phyloP scores from a whole-genome alignment of 2,113 vertebrate genomes.

The Oophaga pumilio region DNA sequence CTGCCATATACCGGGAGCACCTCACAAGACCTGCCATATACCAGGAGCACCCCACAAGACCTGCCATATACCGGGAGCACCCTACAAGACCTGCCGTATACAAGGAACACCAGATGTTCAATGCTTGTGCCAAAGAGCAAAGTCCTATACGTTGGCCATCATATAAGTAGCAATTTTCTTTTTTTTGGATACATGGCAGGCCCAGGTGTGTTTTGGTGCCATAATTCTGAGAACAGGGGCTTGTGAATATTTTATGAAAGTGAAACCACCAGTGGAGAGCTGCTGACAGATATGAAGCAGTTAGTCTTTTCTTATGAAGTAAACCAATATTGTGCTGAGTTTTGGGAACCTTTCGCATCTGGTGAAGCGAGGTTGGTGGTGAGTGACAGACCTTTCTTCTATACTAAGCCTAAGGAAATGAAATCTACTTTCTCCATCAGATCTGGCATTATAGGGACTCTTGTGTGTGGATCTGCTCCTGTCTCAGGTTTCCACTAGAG shows the following conservation, averaged over 20 bases:
- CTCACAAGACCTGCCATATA: too few species aligned
- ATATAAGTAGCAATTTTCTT: too few species aligned
- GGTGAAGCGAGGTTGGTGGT: neutral
- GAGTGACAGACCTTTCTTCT: constrained; percentile 44
- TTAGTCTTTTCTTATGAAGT: constrained; percentile 4
- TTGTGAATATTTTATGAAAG: neutral
- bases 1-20: too few species aligned
- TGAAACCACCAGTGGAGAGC: neutral
- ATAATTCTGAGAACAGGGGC: neutral
- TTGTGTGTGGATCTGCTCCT: constrained; percentile 7
- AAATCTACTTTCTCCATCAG: constrained; percentile 39
- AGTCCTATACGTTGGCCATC: too few species aligned
- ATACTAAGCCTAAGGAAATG: constrained; percentile 47
- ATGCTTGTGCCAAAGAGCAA: too few species aligned
- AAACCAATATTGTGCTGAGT: constrained; percentile 15
- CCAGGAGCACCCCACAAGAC: too few species aligned
- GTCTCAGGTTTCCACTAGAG: neutral
- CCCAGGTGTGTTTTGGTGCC: too few species aligned
- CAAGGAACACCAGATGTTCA: too few species aligned
- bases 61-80: too few species aligned
- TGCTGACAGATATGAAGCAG: constrained; percentile 29
- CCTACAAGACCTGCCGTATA: too few species aligned
- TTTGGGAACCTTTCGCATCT: constrained; percentile 8
- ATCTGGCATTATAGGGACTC: constrained; percentile 11
- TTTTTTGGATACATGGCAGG: neutral